phyloP scores from a whole-genome alignment of 1,140 invertebrate species.

The Drosophila auraria region DNA sequence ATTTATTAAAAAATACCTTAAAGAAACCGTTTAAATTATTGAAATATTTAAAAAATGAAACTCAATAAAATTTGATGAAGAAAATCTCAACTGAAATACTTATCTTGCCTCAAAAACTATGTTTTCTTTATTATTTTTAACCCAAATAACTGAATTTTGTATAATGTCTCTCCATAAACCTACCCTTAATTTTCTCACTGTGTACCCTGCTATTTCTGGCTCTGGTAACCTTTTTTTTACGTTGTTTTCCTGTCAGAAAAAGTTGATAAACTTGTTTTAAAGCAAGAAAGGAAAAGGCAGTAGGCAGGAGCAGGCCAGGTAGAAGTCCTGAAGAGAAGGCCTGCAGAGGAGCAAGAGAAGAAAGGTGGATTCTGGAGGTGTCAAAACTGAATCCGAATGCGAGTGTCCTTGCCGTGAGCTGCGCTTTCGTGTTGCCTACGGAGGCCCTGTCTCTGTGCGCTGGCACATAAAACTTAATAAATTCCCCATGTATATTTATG shows the following conservation, averaged over 20 bases:
- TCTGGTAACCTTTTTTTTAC: constrained; percentile 21
- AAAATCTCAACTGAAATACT: too few species aligned
- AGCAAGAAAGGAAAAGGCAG: constrained; percentile 24
- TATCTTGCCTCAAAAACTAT: too few species aligned
- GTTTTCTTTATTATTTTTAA: too few species aligned
- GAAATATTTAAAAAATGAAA: too few species aligned
- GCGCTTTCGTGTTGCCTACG: constrained; percentile 51
- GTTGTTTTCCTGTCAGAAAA: constrained; percentile 34
- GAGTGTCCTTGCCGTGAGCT: constrained; percentile 43
- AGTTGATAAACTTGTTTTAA: constrained; percentile 72
- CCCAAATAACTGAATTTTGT: too few species aligned
- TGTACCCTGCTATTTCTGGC: not conserved
- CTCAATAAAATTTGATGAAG: too few species aligned
- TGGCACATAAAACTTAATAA: constrained; percentile 76
- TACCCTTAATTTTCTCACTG: too few species aligned
- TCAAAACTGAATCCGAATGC: constrained; percentile 35
- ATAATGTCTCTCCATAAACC: too few species aligned
- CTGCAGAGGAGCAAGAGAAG: not conserved
- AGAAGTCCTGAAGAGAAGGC: too few species aligned
- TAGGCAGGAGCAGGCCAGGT: not conserved
- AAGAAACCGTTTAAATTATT: too few species aligned
- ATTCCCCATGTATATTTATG: constrained; percentile 77
- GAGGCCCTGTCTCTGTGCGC: constrained; percentile 31
- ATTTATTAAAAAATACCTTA: too few species aligned
- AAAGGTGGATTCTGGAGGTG: not conserved